Evolutionary conservation across 2,797 vertebrate species (phyloP).

Genomic region (Melanotaenia maccullochi): DNA sequence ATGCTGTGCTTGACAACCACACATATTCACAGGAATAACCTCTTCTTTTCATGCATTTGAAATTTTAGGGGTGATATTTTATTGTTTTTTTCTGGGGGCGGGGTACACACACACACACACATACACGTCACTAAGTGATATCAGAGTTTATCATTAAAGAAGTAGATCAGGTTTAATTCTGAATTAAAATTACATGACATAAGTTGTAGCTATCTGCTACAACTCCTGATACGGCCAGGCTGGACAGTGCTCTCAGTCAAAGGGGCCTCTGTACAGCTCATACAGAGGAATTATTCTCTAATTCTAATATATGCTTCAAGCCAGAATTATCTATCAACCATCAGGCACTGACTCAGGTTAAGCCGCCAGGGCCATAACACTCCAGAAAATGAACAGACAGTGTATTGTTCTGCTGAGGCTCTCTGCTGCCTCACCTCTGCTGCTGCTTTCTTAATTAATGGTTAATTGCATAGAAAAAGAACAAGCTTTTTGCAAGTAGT

Average conservation of each 20-base stretch:
- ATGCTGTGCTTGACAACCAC: neutral
- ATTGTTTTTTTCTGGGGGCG: too few relatives aligned
- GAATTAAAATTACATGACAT: neutral
- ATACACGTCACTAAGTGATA: neutral
- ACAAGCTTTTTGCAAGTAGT: slow-evolving; percentile 34
- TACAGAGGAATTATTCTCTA: slow-evolving; percentile 26
- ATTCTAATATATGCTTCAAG: slow-evolving; percentile 20
- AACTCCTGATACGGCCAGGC: neutral
- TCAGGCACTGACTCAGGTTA: slow-evolving; percentile 22
- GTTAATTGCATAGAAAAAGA: slow-evolving; percentile 76
- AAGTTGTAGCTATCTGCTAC: neutral
- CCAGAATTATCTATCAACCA: slow-evolving; percentile 36
- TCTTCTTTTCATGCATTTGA: neutral
- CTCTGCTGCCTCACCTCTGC: slow-evolving; percentile 59
- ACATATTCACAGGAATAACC: neutral
- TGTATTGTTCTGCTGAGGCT: slow-evolving; percentile 76
- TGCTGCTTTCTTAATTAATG: slow-evolving; percentile 82
- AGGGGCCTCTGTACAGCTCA: slow-evolving; percentile 2
- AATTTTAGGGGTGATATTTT: neutral
- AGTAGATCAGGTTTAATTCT: neutral
- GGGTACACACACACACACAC: too few relatives aligned
- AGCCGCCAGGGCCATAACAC: slow-evolving; percentile 30
- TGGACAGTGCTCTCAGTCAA: slow-evolving; percentile 2
- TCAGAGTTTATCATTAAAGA: neutral
- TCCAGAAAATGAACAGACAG: slow-evolving; percentile 71